phyloP scores from a whole-genome alignment of 2,797 vertebrate genomes.

The Crypturellus tataupa region DNA sequence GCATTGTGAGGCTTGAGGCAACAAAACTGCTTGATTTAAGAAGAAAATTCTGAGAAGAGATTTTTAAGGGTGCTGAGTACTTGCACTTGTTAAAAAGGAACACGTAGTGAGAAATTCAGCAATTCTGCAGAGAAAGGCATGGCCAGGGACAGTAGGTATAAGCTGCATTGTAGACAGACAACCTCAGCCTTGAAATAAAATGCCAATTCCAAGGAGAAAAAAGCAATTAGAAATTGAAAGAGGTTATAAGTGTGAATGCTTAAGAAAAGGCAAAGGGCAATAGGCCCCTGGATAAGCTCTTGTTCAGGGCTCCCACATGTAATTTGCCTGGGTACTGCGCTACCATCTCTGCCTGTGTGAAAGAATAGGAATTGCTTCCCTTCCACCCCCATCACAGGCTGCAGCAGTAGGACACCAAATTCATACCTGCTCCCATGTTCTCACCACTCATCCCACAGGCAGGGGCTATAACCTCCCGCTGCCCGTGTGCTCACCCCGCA shows the following conservation, averaged over 20 bases:
- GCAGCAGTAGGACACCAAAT: not conserved
- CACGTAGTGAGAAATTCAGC: not conserved
- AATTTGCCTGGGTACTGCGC: not conserved
- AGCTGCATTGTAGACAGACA: not conserved
- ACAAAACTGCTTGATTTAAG: not conserved
- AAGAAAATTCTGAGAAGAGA: not conserved
- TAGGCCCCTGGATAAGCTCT: not conserved
- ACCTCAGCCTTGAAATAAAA: not conserved
- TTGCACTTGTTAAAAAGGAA: not conserved
- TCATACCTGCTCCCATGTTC: fast-evolving
- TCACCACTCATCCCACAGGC: not conserved
- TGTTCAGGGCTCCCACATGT: fast-evolving
- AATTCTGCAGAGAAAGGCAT: not conserved
- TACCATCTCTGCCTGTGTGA: not conserved
- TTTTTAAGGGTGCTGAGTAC: not conserved
- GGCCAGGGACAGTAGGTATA: not conserved
- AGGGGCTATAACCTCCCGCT: not conserved
- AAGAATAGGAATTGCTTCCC: not conserved
- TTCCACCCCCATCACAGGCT: not conserved
- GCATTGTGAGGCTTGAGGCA: not conserved
- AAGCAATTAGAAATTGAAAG: not conserved
- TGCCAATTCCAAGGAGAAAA: not conserved
- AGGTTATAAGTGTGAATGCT: not conserved
- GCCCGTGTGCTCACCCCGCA: fast-evolving
- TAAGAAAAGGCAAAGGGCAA: not conserved